Conservation (phyloP, 1,140 invertebrate species). For the Amphibalanus amphitrite region DNA sequence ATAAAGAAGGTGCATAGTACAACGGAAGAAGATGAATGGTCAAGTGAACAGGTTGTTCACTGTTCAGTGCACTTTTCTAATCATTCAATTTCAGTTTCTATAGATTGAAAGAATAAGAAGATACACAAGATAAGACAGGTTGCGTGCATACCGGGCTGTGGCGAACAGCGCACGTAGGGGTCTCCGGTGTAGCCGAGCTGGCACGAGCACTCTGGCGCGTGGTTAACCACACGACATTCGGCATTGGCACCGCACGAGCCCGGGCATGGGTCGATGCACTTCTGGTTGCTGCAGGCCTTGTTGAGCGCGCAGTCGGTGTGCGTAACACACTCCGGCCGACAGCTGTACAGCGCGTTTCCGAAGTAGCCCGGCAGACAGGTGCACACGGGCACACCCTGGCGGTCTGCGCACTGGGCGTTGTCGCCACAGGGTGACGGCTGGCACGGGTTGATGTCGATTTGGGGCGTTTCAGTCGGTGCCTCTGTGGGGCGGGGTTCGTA, state of each 20-base stretch:
- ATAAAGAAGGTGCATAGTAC: neutral
- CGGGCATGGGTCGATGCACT: slow-evolving; percentile 53
- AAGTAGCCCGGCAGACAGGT: slow-evolving; percentile 36
- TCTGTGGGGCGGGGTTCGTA: neutral
- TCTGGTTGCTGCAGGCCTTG: slow-evolving; percentile 60
- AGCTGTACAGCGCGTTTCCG: slow-evolving; percentile 35
- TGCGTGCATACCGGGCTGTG: slow-evolving; percentile 5
- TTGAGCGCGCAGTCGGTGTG: slow-evolving; percentile 50
- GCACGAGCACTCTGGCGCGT: slow-evolving; percentile 54
- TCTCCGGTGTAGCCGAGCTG: slow-evolving; percentile 47
- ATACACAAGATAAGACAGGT: too few species aligned
- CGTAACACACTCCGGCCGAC: slow-evolving; percentile 57
- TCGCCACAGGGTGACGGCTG: slow-evolving; percentile 24
- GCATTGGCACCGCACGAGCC: slow-evolving; percentile 53
- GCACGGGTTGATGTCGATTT: slow-evolving; percentile 8
- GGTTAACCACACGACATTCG: slow-evolving; percentile 50
- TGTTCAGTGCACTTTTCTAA: too few species aligned
- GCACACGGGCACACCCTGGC: slow-evolving; percentile 36
- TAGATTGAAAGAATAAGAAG: too few species aligned
- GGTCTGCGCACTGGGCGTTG: slow-evolving; percentile 33
- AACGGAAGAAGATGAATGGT: too few species aligned
- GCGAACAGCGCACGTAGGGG: slow-evolving; percentile 8
- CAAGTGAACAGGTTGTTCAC: too few species aligned
- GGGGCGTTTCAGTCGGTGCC: slow-evolving; percentile 5
- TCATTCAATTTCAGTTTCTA: too few species aligned